Evolutionary conservation across 2,888 invertebrate species (phyloP).

Genomic region (Perdita meconis): DNA sequence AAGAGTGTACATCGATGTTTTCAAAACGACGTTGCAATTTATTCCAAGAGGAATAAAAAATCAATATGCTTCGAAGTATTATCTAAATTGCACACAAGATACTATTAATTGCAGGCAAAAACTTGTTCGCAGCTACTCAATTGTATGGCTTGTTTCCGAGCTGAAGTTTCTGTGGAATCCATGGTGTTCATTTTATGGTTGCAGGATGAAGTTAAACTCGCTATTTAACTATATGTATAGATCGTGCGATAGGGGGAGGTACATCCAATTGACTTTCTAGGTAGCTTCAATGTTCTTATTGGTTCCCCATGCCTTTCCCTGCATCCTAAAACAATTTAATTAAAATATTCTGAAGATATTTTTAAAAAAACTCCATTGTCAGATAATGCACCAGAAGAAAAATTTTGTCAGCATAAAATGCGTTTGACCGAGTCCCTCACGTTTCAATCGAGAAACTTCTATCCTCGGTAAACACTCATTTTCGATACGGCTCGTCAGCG

Average conservation of each 20-base stretch:
- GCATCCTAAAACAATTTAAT: too few species aligned
- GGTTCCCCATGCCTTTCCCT: too few species aligned
- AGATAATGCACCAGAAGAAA: too few species aligned
- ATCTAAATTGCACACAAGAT: neutral
- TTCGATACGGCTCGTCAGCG: neutral
- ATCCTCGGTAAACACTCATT: conserved; percentile 4
- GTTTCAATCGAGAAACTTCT: neutral
- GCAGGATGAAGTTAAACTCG: too few species aligned
- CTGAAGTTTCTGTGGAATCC: neutral
- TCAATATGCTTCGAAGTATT: neutral
- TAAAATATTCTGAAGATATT: too few species aligned
- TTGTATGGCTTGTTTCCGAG: neutral
- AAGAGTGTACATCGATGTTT: conserved; percentile 8
- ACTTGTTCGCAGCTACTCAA: neutral
- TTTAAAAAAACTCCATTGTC: neutral
- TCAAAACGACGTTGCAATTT: conserved; percentile 9
- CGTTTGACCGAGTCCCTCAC: neutral
- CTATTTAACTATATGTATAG: too few species aligned
- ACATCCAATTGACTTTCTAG: too few species aligned
- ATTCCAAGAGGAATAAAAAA: neutral
- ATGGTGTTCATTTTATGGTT: too few species aligned
- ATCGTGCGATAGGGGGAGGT: too few species aligned
- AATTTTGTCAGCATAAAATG: neutral
- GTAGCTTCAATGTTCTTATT: too few species aligned
- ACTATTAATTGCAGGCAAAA: conserved; percentile 23